Percentiles rank a stretch among this genome's conserved stretches.
phyloP scores from a whole-genome alignment of 1,140 invertebrate genomes.

The Drosophila ogumai region DNA sequence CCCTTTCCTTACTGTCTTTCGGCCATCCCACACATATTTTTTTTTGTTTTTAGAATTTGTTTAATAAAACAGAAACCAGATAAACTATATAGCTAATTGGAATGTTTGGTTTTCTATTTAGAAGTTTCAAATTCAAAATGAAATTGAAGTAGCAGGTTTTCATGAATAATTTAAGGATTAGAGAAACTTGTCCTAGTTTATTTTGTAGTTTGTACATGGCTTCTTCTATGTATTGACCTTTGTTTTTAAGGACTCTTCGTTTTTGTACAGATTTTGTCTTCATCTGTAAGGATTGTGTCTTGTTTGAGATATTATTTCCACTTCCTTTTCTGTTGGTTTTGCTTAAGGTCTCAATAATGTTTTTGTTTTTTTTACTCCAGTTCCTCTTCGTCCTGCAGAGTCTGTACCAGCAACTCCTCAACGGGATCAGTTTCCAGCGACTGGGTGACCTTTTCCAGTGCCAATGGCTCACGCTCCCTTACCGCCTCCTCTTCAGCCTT shows the following conservation, averaged over 20 bases:
- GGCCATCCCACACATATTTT: slow-evolving; percentile 6
- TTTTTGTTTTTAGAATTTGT: slow-evolving; percentile 36
- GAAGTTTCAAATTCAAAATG: too few relatives aligned
- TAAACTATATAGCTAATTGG: background rate
- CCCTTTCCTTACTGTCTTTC: slow-evolving; percentile 10
- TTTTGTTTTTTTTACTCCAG: background rate
- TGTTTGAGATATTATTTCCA: background rate
- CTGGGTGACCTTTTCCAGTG: slow-evolving; percentile 44
- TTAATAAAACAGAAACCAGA: slow-evolving; percentile 39
- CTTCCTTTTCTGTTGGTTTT: background rate
- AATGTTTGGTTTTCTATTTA: background rate
- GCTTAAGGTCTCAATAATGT: background rate
- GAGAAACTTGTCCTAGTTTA: background rate
- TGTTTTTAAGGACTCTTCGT: too few relatives aligned
- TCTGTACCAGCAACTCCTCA: slow-evolving; percentile 15
- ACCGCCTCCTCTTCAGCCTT: slow-evolving; percentile 69
- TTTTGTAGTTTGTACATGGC: background rate
- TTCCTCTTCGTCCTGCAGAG: slow-evolving; percentile 13
- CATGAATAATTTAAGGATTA: background rate
- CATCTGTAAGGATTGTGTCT: background rate
- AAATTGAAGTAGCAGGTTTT: background rate
- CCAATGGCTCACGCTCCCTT: slow-evolving; percentile 38
- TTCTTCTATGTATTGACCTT: background rate
- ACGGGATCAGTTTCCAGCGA: slow-evolving; percentile 20
- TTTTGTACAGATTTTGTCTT: background rate